Conservation (phyloP, 2,797 vertebrate species). For the Gallinago stenura region DNA sequence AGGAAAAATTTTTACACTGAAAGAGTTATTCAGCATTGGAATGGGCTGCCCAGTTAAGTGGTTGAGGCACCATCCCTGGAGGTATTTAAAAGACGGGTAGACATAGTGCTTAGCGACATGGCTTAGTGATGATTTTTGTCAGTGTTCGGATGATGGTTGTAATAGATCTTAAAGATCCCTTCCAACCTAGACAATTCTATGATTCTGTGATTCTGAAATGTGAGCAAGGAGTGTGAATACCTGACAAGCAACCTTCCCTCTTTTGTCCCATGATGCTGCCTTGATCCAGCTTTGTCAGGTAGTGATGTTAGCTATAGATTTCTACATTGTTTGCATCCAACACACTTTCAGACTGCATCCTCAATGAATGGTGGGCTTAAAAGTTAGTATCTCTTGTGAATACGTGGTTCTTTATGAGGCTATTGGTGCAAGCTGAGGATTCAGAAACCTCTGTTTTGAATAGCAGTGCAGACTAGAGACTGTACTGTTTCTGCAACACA, state of each 20-base stretch:
- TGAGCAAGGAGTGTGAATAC: not conserved
- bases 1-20: too few relatives aligned
- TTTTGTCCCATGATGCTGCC: not conserved
- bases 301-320: not conserved
- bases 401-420: fast-evolving
- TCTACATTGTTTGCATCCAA: not conserved
- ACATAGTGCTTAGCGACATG: too few relatives aligned
- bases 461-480: not conserved
- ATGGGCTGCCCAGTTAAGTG: too few relatives aligned
- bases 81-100: too few relatives aligned
- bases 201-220: not conserved
- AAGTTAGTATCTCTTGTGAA: not conserved
- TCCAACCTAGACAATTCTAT: too few relatives aligned
- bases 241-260: not conserved
- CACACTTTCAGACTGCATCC: not conserved
- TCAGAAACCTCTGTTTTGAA: not conserved
- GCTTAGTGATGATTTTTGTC: too few relatives aligned
- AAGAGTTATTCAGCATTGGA: too few relatives aligned
- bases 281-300: not conserved
- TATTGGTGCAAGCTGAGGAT: not conserved
- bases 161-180: too few relatives aligned
- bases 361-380: fast-evolving
- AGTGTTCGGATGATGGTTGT: too few relatives aligned
- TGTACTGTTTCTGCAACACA: not conserved
- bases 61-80: too few relatives aligned